Evolutionary conservation across 2,797 vertebrate species (phyloP), one percentile per base, ranked within the genome.

Genomic region (Manis javanica): DNA sequence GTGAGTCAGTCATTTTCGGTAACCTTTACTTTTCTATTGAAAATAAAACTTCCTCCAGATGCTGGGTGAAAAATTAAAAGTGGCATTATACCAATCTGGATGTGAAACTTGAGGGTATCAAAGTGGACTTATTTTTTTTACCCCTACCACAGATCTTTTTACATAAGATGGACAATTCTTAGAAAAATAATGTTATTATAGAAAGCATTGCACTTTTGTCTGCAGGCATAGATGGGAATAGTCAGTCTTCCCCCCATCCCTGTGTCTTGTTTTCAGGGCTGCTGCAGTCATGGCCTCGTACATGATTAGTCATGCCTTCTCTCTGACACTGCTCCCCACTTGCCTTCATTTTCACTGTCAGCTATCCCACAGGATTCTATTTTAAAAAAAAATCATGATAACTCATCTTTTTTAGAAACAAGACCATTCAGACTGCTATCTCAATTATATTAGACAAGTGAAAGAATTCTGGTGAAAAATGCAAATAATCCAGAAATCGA

Each of bases 21-120:
- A 94, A 97, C 95, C 37, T 94, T 29, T 57, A 42, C 29, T 93
- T 96, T 92, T 85, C 72, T 83, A 72, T 72, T 94, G 92, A 85
- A 96, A 93, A 81, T 71, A 59, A 16, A 84, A 39, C 75, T 91
- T 92, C 83, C 13, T 95, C 37, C 53, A 96, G 82, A 87, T 95
- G 46, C 79, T 81, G 71, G 19, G 31, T 81, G 90, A 26, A 68
- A 68, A 91, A 66, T 37, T 6, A 87, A 96, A 95, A 46, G 42
- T 88, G 74, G 37, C 5, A n/a, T 81, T 49, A 7, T 79, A 71
- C 39, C 29, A 82, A n/a, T 39, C 42, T 39, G 88, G 8, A 13
- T 63, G 63, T 79, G 42, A 61, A n/a, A 66, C 66, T 87, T 79
- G 34, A 89, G 29, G 26, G 72, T 77, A 63, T 39, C 39, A 69